Percentiles rank a stretch among this genome's conserved stretches.
Conservation (phyloP, 2,888 invertebrate genomes). For the Taphrorychus bicolor region DNA sequence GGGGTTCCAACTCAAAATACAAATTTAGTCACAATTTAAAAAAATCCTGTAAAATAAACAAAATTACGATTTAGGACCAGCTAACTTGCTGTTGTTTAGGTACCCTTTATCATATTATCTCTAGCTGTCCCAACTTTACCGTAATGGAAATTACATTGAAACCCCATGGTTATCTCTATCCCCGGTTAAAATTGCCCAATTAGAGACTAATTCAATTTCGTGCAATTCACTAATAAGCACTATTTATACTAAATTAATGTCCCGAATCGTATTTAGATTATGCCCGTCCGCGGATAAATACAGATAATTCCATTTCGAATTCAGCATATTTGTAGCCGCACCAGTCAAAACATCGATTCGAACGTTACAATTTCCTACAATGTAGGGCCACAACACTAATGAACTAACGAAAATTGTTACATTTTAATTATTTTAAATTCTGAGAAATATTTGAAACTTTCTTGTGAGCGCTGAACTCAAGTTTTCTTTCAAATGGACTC, state of each 20-base stretch:
- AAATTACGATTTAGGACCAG: too few relatives aligned
- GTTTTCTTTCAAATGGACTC: not conserved
- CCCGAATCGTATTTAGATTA: conserved; percentile 7
- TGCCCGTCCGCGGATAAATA: conserved; percentile 6
- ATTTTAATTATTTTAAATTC: not conserved
- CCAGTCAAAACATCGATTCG: not conserved
- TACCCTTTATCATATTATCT: too few relatives aligned
- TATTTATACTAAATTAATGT: conserved; percentile 11
- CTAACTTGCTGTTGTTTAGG: too few relatives aligned
- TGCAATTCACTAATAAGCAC: conserved; percentile 5
- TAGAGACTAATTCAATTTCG: conserved; percentile 8
- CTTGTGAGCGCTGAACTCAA: not conserved
- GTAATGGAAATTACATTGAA: too few relatives aligned
- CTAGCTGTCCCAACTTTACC: too few relatives aligned
- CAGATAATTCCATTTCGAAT: not conserved
- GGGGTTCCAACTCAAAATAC: too few relatives aligned
- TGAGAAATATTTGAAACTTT: not conserved
- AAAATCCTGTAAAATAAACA: too few relatives aligned
- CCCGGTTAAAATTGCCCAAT: not conserved
- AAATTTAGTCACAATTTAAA: too few relatives aligned
- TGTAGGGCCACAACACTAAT: not conserved
- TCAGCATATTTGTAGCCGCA: not conserved
- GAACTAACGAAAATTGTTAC: not conserved
- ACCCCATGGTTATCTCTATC: too few relatives aligned
- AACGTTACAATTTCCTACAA: not conserved